These are phyloP conservation scores for Propithecus coquereli DNA, from an alignment of 2,113 vertebrate species.

Conservation along the genomic window DNA sequence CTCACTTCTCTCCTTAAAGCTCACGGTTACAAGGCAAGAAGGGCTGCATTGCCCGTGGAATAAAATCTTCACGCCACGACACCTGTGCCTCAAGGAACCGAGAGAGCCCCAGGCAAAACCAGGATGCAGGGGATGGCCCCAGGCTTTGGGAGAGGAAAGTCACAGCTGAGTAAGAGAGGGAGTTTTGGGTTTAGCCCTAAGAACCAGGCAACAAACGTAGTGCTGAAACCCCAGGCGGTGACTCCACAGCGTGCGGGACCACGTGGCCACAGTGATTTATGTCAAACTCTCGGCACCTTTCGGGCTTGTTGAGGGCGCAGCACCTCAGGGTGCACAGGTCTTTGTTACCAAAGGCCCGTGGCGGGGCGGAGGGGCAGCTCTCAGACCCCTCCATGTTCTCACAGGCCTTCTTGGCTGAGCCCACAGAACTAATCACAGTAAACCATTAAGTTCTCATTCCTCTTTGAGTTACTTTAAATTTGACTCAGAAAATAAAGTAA, in stretches of 20 bases:
- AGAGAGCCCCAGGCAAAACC: background rate
- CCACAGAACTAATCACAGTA: slow-evolving; percentile 62
- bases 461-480: slow-evolving; percentile 67
- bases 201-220: slow-evolving; percentile 38
- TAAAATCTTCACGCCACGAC: background rate
- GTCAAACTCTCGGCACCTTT: slow-evolving; percentile 56
- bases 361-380: slow-evolving; percentile 9
- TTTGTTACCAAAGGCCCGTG: background rate
- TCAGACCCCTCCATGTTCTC: slow-evolving; percentile 45
- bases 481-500: slow-evolving; percentile 70
- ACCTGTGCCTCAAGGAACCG: background rate
- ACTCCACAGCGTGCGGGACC: background rate
- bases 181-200: background rate
- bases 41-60: background rate
- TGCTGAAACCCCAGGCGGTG: background rate
- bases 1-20: background rate
- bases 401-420: slow-evolving; percentile 76
- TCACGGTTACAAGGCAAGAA: background rate
- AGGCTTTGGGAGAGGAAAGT: background rate
- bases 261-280: slow-evolving; percentile 52
- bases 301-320: background rate
- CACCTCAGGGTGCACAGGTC: slow-evolving; percentile 24
- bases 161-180: slow-evolving; percentile 16
- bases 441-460: slow-evolving; percentile 65
- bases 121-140: background rate